Base-by-base conservation (phyloP, 2,888 invertebrate species). In the Andrena chrysosceles region DNA sequence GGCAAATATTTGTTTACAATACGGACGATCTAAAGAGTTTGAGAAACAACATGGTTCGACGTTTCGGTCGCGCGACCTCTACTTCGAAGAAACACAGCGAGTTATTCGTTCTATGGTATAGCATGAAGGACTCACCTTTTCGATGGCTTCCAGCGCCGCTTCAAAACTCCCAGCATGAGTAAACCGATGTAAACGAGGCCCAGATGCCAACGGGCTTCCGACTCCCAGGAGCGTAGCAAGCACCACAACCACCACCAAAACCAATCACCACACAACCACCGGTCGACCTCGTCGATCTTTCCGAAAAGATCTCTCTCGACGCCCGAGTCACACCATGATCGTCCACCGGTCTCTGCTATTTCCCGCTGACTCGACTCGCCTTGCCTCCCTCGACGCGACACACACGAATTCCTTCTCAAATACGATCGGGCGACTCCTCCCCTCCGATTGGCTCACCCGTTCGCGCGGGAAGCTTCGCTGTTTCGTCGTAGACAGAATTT, bases 61-160 rank as follows among this genome's bases (percentile, higher is more conserved):
- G 4, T 13, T 42, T 13, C 42, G 13, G 42, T 42, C 42, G 42
- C 42, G 13, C 13, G 42, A 42, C 42, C 42, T 13, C 13, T 42
- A 3, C 35, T 10, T 35, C 42, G 42, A 42, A 13, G 42, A 13
- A 13, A 4, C 42, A 42, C 13, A 13, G 4, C 13, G 20, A n/a
- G 10, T 29, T 10, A n/a, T 23, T 4, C 3, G 23, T 10, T 42
- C 2, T 0, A 6, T 5, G 6, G 13, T 2, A 23, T 33, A 60
- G 29, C 1, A 2, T 6, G 6, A 13, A 60, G 10, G 5, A 31
- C 87, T 90, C 59, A 92, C 93, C 93, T 89, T 90, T 93, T 93
- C 68, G 93, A 92, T 87, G 93, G 93, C 91, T 93, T 93, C 93
- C 93, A 93, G 89, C 93, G 93, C 89, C 93, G 93, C 88, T 93